phyloP scores from a whole-genome alignment of 1,140 invertebrate genomes.

The Conopomorpha cramerella region DNA sequence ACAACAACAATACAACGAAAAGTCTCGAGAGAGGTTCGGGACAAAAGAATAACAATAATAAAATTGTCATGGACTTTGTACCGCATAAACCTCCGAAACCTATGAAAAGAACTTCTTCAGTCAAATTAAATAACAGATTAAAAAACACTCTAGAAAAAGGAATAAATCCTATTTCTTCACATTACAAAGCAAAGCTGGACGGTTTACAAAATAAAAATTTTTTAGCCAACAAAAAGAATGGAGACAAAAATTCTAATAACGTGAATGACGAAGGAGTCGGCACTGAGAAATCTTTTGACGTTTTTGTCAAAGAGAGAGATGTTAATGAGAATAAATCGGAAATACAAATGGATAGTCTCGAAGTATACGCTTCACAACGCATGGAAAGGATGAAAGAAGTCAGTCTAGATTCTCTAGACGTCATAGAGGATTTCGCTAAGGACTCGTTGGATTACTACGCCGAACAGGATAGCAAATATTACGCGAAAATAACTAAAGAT shows the following conservation, averaged over 20 bases:
- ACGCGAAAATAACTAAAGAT: conserved; percentile 28
- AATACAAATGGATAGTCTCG: conserved; percentile 63
- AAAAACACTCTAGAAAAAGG: conserved; percentile 45
- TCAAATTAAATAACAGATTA: conserved; percentile 51
- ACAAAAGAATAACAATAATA: conserved; percentile 55
- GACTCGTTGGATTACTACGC: conserved; percentile 52
- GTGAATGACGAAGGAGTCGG: conserved; percentile 23
- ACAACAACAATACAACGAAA: conserved; percentile 47
- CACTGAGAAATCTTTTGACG: conserved; percentile 61
- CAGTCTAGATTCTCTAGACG: conserved; percentile 56
- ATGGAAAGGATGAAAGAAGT: conserved; percentile 49
- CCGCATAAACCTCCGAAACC: conserved; percentile 64
- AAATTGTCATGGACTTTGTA: conserved; percentile 61
- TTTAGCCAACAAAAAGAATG: conserved; percentile 29
- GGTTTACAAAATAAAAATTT: conserved; percentile 54
- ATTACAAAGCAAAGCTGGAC: conserved; percentile 56
- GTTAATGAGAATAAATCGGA: conserved; percentile 63
- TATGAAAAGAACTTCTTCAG: conserved; percentile 51
- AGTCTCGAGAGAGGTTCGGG: conserved; percentile 61
- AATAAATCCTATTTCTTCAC: conserved; percentile 48
- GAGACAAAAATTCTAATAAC: conserved; percentile 40
- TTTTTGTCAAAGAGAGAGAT: conserved; percentile 64
- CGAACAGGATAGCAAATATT: conserved; percentile 35
- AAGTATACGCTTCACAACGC: conserved; percentile 60
- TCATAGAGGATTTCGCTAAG: conserved; percentile 52